These are phyloP conservation scores for Barbus barbus DNA, from an alignment of 2,113 vertebrate species.

Conservation along the genomic window DNA sequence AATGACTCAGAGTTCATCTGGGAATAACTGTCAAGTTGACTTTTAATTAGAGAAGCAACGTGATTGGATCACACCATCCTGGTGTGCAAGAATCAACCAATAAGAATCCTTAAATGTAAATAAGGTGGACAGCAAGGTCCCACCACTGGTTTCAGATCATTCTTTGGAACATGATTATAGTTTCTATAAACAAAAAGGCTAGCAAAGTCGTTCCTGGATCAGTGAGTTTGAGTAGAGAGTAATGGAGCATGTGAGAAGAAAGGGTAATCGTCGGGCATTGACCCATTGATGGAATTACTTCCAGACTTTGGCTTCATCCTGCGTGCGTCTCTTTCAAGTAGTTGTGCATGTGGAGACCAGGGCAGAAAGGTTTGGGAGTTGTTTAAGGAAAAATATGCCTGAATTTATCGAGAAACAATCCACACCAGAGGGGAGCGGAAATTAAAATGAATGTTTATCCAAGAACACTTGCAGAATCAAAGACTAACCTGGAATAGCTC, in stretches of 20 bases:
- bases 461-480: conserved; percentile 2
- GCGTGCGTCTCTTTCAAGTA: conserved; percentile 37
- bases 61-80: conserved; percentile 66
- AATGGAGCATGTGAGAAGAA: background rate
- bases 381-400: background rate
- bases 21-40: conserved; percentile 7
- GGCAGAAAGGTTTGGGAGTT: background rate
- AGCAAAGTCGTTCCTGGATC: background rate
- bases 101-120: conserved; percentile 38
- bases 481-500: background rate
- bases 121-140: background rate
- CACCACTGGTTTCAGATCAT: background rate
- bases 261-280: conserved; percentile 53
- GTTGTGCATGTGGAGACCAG: conserved; percentile 23
- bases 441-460: background rate
- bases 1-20: background rate
- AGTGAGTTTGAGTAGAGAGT: background rate
- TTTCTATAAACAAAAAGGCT: conserved; percentile 4
- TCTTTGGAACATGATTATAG: background rate
- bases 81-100: conserved; percentile 56
- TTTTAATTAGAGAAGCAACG: background rate
- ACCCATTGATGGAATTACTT: conserved; percentile 63
- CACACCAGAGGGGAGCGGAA: background rate
- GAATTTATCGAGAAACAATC: background rate
- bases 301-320: conserved; percentile 58